These are phyloP conservation scores for Molorchus minor DNA, from an alignment of 2,888 invertebrate species.

Conservation along the genomic window DNA sequence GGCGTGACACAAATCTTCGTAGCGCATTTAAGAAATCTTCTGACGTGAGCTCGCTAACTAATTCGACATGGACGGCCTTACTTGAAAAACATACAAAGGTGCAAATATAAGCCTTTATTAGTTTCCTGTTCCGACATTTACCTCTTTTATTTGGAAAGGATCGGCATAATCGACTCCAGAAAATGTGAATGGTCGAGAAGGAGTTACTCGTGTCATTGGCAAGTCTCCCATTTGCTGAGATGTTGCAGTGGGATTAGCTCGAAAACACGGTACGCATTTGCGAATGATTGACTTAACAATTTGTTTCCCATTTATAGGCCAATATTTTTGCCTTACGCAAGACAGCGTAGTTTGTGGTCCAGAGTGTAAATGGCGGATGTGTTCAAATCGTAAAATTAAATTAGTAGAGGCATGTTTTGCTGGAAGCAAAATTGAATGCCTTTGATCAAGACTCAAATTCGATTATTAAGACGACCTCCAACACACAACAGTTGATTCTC, in stretches of 20 bases:
- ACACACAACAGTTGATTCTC: no score
- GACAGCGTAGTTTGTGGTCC: neutral
- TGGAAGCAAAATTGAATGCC: no score
- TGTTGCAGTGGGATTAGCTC: neutral
- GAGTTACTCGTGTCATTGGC: neutral
- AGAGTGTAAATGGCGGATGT: no score
- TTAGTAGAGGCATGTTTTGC: no score
- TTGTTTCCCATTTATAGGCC: neutral
- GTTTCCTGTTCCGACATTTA: slow-evolving; percentile 13
- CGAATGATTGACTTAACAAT: no score
- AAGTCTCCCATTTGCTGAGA: slow-evolving; percentile 3
- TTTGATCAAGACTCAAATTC: no score
- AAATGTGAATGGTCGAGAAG: neutral
- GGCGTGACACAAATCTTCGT: slow-evolving; percentile 21
- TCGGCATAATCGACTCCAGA: slow-evolving; percentile 22
- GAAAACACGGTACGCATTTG: slow-evolving; percentile 1
- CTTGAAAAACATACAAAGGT: slow-evolving; percentile 30
- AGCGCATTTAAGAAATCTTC: slow-evolving; percentile 21
- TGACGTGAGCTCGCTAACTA: slow-evolving; percentile 19
- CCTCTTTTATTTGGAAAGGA: slow-evolving; percentile 28
- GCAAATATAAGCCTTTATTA: slow-evolving; percentile 22
- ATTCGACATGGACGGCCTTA: slow-evolving; percentile 22
- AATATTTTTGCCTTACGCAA: neutral
- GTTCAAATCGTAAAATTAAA: no score
- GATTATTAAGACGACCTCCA: no score